Evolutionary conservation across 1,140 invertebrate genomes (phyloP).

Genomic region (Cephus cinctus): DNA sequence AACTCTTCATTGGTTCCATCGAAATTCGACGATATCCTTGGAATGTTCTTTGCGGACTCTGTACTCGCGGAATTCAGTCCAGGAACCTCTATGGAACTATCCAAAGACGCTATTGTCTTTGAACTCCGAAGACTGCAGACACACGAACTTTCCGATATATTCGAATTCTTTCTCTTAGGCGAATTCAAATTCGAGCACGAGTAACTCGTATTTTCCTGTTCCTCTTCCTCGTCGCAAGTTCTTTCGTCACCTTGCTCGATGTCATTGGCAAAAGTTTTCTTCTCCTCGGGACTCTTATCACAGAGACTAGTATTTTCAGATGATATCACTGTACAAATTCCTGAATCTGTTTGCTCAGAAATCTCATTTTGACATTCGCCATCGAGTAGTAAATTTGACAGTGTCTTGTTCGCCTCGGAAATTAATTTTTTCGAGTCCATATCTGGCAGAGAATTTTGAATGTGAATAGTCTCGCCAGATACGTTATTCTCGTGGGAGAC

Average conservation of each 20-base stretch:
- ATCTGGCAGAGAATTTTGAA: constrained; percentile 55
- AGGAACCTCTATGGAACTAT: constrained; percentile 24
- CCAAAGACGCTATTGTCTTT: constrained; percentile 17
- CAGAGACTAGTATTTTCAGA: constrained; percentile 67
- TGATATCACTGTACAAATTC: constrained; percentile 63
- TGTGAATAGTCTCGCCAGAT: constrained; percentile 39
- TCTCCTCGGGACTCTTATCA: constrained; percentile 53
- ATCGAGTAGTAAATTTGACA: constrained; percentile 63
- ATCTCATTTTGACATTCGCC: constrained; percentile 50
- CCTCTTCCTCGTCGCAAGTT: constrained; percentile 29
- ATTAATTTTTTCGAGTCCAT: constrained; percentile 59
- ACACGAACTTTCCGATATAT: constrained; percentile 36
- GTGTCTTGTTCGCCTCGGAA: constrained; percentile 65
- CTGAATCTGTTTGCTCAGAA: constrained; percentile 66
- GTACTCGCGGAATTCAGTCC: constrained; percentile 7
- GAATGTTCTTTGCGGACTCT: constrained; percentile 27
- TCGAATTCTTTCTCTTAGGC: constrained; percentile 36
- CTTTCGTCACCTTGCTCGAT: constrained; percentile 17
- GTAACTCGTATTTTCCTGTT: constrained; percentile 45
- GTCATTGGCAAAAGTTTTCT: constrained; percentile 44
- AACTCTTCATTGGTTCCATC: constrained; percentile 50
- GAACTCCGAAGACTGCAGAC: constrained; percentile 31
- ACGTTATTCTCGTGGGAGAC: constrained; percentile 44
- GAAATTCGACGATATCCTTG: constrained; percentile 41
- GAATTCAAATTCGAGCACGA: constrained; percentile 48